Conservation (phyloP, 2,113 vertebrate genomes). For the Kryptolebias marmoratus region DNA sequence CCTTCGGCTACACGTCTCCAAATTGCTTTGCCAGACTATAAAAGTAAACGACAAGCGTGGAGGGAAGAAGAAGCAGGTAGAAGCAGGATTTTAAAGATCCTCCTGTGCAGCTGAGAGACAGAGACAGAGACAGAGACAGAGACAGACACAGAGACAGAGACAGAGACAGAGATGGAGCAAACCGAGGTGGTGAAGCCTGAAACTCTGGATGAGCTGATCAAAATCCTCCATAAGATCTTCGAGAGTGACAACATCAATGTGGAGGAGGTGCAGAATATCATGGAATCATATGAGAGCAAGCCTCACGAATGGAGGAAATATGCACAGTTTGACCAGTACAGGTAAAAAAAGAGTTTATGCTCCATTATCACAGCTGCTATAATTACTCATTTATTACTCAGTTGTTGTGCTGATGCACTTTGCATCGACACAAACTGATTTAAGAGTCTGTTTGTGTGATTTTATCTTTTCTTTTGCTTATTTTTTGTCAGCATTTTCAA, state of each 20-base stretch:
- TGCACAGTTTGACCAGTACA: slow-evolving; percentile 91
- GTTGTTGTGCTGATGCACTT: too few relatives aligned
- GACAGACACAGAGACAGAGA: neutral
- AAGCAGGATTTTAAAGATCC: neutral
- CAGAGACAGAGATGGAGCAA: slow-evolving; percentile 78
- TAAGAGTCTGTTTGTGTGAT: too few relatives aligned
- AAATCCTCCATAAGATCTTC: slow-evolving; percentile 86
- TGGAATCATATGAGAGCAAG: slow-evolving; percentile 92
- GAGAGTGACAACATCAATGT: slow-evolving; percentile 84
- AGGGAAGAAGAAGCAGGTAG: slow-evolving; percentile 3
- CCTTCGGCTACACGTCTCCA: slow-evolving; percentile 53
- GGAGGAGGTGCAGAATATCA: slow-evolving; percentile 88
- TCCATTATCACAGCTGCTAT: neutral
- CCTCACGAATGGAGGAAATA: slow-evolving; percentile 88
- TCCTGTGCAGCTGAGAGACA: neutral
- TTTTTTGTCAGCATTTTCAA: too few relatives aligned
- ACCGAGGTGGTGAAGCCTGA: slow-evolving; percentile 84
- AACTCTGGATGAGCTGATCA: slow-evolving; percentile 85
- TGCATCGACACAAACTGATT: too few relatives aligned
- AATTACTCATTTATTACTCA: too few relatives aligned
- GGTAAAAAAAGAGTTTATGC: slow-evolving; percentile 74
- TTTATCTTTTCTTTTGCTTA: too few relatives aligned
- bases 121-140: slow-evolving; percentile 71
- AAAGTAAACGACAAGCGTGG: slow-evolving; percentile 40
- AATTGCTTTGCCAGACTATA: slow-evolving; percentile 62